Evolutionary conservation across 2,113 vertebrate genomes (phyloP).

Genomic region (Ictalurus punctatus): DNA sequence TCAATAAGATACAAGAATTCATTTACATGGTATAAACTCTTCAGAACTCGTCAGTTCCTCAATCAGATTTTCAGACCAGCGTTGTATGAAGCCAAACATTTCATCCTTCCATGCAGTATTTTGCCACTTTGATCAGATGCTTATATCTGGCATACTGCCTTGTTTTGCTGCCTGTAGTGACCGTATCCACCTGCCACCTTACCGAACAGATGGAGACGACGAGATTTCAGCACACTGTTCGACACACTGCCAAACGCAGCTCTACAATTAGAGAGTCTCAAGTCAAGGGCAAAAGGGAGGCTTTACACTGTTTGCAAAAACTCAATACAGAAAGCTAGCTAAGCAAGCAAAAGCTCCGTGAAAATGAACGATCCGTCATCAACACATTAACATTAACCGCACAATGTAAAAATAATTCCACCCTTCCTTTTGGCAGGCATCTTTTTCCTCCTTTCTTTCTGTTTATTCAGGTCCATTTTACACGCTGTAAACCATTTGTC

Average conservation of each 20-base stretch:
- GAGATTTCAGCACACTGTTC: slow-evolving; percentile 16
- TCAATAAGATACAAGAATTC: background rate
- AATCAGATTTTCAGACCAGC: background rate
- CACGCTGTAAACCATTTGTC: slow-evolving; percentile 64
- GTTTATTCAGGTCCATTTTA: slow-evolving; percentile 60
- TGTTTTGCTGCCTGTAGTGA: slow-evolving; percentile 16
- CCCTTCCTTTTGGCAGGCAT: slow-evolving; percentile 43
- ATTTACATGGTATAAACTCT: background rate
- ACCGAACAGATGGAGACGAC: slow-evolving; percentile 38
- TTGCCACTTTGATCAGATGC: background rate
- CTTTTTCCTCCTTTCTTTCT: slow-evolving; percentile 37
- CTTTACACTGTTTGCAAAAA: background rate
- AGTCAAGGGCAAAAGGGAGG: background rate
- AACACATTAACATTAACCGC: slow-evolving; percentile 51
- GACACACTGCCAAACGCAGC: slow-evolving; percentile 25
- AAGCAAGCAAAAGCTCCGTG: slow-evolving; percentile 14
- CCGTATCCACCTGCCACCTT: slow-evolving; percentile 23
- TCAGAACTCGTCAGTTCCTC: background rate
- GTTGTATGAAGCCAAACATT: background rate
- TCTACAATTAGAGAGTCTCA: background rate
- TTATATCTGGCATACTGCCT: slow-evolving; percentile 2
- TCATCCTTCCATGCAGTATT: background rate
- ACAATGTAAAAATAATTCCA: slow-evolving; percentile 32
- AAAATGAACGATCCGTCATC: slow-evolving; percentile 28
- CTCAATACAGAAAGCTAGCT: background rate